A percentile compares a stretch with the other conserved stretches of the same genome.
Conservation (phyloP, 2,888 invertebrate genomes). For the Strigamia maritima region DNA sequence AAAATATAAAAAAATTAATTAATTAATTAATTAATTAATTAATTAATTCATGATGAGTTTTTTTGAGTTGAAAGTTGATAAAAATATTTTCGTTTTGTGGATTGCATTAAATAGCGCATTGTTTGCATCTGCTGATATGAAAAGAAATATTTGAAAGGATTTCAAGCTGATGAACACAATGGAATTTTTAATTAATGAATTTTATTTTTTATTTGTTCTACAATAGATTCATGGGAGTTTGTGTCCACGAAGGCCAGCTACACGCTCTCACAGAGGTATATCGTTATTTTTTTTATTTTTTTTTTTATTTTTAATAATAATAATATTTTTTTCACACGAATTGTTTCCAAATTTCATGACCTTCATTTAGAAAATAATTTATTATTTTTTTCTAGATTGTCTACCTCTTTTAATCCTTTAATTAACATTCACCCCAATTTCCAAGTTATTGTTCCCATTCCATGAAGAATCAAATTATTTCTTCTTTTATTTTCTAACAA, state of each 20-base stretch:
- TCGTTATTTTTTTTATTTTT: slow-evolving; percentile 44
- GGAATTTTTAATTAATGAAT: slow-evolving; percentile 40
- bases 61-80: too few species aligned
- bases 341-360: not conserved
- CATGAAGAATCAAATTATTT: not conserved
- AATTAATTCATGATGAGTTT: too few species aligned
- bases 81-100: not conserved
- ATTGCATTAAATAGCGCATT: not conserved
- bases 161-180: not conserved
- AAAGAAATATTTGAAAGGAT: slow-evolving; percentile 6
- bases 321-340: not conserved
- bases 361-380: not conserved
- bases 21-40: too few species aligned
- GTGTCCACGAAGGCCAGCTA: slow-evolving; percentile 92
- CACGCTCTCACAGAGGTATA: slow-evolving; percentile 88
- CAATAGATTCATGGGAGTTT: slow-evolving; percentile 86
- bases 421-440: slow-evolving; percentile 28
- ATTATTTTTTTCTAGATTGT: not conserved
- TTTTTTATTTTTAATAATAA: not conserved
- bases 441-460: slow-evolving; percentile 24
- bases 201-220: slow-evolving; percentile 43
- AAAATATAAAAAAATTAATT: too few species aligned
- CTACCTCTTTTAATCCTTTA: slow-evolving; percentile 21
- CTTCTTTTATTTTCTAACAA: not conserved
- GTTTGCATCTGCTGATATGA: slow-evolving; percentile 38